phyloP scores from a whole-genome alignment of 1,140 invertebrate genomes.

The Branchinecta lindahli region DNA sequence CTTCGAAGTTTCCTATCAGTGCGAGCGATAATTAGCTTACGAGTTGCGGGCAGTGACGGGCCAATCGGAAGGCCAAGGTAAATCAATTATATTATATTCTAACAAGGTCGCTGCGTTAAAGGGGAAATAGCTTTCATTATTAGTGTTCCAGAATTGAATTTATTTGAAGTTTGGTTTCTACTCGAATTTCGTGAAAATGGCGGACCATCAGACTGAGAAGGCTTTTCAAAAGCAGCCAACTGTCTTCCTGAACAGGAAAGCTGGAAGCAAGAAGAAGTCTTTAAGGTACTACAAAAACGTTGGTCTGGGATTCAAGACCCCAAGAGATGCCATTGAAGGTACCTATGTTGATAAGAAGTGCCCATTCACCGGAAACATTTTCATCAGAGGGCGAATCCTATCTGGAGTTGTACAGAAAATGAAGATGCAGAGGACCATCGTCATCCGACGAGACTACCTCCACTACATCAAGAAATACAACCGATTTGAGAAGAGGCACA shows the following conservation, averaged over 20 bases:
- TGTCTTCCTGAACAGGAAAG: conserved; percentile 87
- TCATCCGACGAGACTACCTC: conserved; percentile 92
- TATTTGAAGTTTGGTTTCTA: too few relatives aligned
- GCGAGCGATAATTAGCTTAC: too few relatives aligned
- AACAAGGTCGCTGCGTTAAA: too few relatives aligned
- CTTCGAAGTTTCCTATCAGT: too few relatives aligned
- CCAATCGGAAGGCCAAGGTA: too few relatives aligned
- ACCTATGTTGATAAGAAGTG: conserved; percentile 99
- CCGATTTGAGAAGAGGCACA: conserved; percentile 95
- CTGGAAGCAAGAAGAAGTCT: conserved; percentile 34
- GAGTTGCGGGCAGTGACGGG: too few relatives aligned
- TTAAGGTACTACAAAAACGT: conserved; percentile 52
- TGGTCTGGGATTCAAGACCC: conserved; percentile 96
- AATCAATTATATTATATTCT: too few relatives aligned
- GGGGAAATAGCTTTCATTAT: too few relatives aligned
- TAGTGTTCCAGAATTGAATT: too few relatives aligned
- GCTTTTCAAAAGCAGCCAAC: conserved; percentile 94
- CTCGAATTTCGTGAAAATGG: too few relatives aligned
- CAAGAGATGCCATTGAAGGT: conserved; percentile 90
- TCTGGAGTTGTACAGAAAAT: conserved; percentile 91
- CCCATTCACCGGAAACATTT: conserved; percentile 96
- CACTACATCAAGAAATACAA: conserved; percentile 98
- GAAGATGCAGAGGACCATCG: conserved; percentile 98
- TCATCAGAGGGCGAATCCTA: conserved; percentile 91
- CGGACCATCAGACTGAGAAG: conserved; percentile 74